Percentiles rank a stretch among this genome's conserved stretches.
Conservation (phyloP, 2,113 vertebrate species). For the Microcebus lehilahytsara region DNA sequence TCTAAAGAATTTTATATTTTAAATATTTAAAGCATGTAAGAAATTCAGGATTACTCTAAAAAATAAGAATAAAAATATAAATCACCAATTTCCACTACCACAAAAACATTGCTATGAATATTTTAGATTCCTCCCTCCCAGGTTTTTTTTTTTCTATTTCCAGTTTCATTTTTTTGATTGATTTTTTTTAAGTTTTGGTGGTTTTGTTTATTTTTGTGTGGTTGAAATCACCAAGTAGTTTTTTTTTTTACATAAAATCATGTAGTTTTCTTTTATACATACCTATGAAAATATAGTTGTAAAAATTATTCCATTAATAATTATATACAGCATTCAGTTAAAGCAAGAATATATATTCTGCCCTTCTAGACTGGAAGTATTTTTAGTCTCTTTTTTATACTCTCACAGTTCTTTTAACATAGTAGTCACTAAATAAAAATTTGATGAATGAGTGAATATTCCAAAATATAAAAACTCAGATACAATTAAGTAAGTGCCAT, state of each 20-base stretch:
- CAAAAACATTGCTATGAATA: background rate
- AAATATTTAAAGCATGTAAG: background rate
- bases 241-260: slow-evolving; percentile 16
- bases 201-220: background rate
- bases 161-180: background rate
- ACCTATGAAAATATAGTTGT: background rate
- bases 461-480: background rate
- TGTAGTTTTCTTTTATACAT: background rate
- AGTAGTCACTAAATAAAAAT: background rate
- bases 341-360: background rate
- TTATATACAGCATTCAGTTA: background rate
- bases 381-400: background rate
- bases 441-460: background rate
- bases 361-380: background rate
- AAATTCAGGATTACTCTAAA: background rate
- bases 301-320: slow-evolving; percentile 13
- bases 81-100: background rate
- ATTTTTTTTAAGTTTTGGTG: background rate
- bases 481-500: background rate
- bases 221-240: background rate
- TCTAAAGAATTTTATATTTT: background rate
- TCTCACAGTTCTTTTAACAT: background rate
- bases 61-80: background rate
- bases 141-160: background rate
- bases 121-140: background rate